Evolutionary conservation across 64 coral and sea anemone genomes (phyloP).

Genomic region (Montipora cactus): DNA sequence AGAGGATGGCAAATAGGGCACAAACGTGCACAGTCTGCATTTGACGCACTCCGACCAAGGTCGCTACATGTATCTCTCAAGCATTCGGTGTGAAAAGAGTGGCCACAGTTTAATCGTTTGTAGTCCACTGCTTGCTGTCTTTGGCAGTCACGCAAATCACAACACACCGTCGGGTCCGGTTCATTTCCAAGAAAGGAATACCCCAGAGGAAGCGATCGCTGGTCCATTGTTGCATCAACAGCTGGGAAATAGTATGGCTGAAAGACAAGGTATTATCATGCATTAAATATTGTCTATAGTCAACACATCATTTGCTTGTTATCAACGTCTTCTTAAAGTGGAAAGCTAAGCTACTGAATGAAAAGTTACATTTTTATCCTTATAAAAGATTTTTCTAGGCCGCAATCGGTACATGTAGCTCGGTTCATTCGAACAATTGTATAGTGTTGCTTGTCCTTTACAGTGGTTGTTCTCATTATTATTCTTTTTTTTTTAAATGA

Average conservation of each 20-base stretch:
- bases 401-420: no score
- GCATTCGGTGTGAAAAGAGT: background rate
- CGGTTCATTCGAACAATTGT: no score
- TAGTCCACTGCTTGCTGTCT: background rate
- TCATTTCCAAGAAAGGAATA: background rate
- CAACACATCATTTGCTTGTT: no score
- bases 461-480: no score
- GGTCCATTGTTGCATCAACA: background rate
- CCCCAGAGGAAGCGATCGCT: background rate
- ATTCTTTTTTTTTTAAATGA: no score
- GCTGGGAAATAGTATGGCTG: constrained; percentile 17
- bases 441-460: no score
- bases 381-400: no score
- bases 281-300: background rate
- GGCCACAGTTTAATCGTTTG: background rate
- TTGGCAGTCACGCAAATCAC: background rate
- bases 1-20: constrained; percentile 2
- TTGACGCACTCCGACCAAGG: no score
- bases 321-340: no score
- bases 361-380: no score
- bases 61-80: background rate
- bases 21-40: background rate
- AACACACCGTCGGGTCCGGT: background rate
- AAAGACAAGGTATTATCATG: background rate
- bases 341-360: no score